Conservation (phyloP, 1,140 invertebrate species). For the Tetragnatha versicolor region DNA sequence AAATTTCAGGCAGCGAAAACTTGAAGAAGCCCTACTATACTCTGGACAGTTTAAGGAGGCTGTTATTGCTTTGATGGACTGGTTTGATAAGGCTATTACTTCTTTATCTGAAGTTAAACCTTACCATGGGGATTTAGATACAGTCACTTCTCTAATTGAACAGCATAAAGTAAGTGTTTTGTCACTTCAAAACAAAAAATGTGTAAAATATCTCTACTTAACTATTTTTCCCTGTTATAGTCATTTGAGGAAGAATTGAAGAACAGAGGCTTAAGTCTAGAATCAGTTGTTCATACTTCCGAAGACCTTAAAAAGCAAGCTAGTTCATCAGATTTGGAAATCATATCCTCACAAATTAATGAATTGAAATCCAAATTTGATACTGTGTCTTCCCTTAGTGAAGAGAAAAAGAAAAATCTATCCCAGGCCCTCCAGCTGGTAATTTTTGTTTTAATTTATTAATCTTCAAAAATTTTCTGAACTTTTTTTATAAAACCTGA, state of each 20-base stretch:
- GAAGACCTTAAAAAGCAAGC: conserved; percentile 85
- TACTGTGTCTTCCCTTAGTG: conserved; percentile 77
- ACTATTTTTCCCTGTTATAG: conserved; percentile 48
- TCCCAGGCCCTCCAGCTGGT: conserved; percentile 77
- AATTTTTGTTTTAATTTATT: background rate
- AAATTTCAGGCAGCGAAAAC: conserved; percentile 79
- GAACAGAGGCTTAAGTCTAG: conserved; percentile 84
- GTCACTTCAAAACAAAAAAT: background rate
- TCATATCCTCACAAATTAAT: conserved; percentile 79
- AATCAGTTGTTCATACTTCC: conserved; percentile 86
- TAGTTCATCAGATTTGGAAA: conserved; percentile 77
- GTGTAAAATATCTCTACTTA: background rate
- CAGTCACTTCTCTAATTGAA: conserved; percentile 89
- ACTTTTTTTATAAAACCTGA: too few species aligned
- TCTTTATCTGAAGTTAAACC: conserved; percentile 79
- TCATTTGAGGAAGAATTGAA: conserved; percentile 88
- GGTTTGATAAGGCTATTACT: conserved; percentile 84
- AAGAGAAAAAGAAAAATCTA: conserved; percentile 77
- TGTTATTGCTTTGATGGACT: conserved; percentile 91
- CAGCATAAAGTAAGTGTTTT: conserved; percentile 74
- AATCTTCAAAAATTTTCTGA: background rate
- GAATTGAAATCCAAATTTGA: conserved; percentile 88
- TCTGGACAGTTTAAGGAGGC: conserved; percentile 97
- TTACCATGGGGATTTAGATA: conserved; percentile 94
- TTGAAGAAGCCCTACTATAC: conserved; percentile 92